A percentile compares a stretch with the other conserved stretches of the same genome.
Evolutionary conservation across 2,113 vertebrate species (phyloP).

Genomic region (Peucedramus taeniatus): DNA sequence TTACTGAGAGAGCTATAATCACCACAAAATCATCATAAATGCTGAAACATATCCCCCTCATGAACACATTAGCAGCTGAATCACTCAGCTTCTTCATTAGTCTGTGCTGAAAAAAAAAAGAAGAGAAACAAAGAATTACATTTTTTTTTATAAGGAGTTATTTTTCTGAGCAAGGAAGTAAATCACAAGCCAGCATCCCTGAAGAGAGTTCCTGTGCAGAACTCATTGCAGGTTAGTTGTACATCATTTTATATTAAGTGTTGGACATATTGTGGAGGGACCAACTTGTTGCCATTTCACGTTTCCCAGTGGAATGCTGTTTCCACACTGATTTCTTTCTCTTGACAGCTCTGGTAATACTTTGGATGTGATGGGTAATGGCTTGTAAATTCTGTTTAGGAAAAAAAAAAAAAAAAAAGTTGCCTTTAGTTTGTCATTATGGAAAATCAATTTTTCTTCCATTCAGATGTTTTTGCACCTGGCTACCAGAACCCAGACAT

Average conservation of each 20-base stretch:
- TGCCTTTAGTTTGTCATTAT: not conserved
- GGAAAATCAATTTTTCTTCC: not conserved
- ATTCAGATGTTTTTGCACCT: not conserved
- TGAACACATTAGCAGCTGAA: not conserved
- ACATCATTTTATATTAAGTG: conserved; percentile 39
- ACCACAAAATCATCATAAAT: not conserved
- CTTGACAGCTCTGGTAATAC: not conserved
- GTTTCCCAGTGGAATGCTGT: not conserved
- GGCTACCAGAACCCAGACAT: not conserved
- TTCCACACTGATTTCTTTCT: conserved; percentile 1
- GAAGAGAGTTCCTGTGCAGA: not conserved
- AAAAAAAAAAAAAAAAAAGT: not conserved
- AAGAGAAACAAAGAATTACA: not conserved
- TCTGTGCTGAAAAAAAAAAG: not conserved
- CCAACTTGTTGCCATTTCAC: conserved; percentile 8
- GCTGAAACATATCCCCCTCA: not conserved
- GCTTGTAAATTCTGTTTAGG: conserved; percentile 11
- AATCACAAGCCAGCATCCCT: not conserved
- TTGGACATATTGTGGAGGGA: not conserved
- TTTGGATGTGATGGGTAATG: not conserved
- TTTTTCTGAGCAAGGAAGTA: not conserved
- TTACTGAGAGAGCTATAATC: not conserved
- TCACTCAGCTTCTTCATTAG: not conserved
- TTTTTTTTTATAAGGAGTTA: not conserved
- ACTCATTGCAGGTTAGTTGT: conserved; percentile 33